Conservation (phyloP, 2,888 invertebrate species). For the Apodemia duryi region DNA sequence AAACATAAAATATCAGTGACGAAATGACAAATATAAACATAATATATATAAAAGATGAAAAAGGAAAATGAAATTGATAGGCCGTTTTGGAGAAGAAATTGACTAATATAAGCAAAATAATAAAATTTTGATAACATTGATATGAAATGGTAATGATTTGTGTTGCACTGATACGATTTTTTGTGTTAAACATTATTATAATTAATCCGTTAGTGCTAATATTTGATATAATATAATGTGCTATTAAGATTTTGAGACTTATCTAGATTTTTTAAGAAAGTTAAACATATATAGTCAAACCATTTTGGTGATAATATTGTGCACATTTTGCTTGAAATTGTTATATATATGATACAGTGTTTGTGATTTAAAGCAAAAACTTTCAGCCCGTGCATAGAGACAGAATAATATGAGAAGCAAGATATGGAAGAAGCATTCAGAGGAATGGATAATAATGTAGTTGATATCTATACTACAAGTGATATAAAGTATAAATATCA, state of each 20-base stretch:
- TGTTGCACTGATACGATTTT: constrained; percentile 43
- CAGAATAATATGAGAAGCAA: constrained; percentile 73
- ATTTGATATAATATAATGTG: constrained; percentile 50
- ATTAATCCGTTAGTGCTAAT: constrained; percentile 41
- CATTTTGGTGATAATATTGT: constrained; percentile 62
- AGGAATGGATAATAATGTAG: constrained; percentile 51
- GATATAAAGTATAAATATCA: constrained; percentile 54
- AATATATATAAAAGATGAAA: constrained; percentile 57
- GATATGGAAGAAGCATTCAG: constrained; percentile 71
- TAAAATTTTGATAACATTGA: constrained; percentile 57
- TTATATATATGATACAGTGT: constrained; percentile 70
- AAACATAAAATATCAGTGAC: constrained; percentile 54
- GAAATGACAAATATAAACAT: constrained; percentile 48
- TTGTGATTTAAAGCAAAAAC: constrained; percentile 66
- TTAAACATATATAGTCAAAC: constrained; percentile 48
- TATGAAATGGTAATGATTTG: constrained; percentile 57
- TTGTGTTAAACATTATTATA: constrained; percentile 22
- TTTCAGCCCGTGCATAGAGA: constrained; percentile 75
- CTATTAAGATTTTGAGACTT: constrained; percentile 45
- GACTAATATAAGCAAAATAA: constrained; percentile 70
- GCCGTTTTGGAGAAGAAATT: constrained; percentile 79
- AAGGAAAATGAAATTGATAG: constrained; percentile 71
- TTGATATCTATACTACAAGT: constrained; percentile 56
- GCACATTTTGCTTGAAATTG: constrained; percentile 62
- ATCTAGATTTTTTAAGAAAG: constrained; percentile 36